A percentile compares a stretch with the other conserved stretches of the same genome.
phyloP scores from a whole-genome alignment of 2,797 vertebrate species.

The Xerus rutilus region DNA sequence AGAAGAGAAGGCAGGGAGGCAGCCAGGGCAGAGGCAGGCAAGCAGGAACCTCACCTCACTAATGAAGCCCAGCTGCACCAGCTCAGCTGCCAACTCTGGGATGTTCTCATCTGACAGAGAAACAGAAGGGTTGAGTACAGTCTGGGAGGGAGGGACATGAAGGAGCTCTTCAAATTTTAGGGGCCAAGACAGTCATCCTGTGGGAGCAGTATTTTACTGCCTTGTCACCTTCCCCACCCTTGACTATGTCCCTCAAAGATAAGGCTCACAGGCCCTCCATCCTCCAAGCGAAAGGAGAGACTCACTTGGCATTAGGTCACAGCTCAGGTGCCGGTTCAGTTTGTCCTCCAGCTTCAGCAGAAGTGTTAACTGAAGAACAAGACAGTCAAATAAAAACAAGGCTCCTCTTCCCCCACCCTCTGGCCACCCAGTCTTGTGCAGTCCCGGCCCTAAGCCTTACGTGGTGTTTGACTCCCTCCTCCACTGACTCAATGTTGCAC shows the following conservation, averaged over 20 bases:
- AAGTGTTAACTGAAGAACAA: constrained; percentile 92
- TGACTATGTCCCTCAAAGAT: constrained; percentile 2
- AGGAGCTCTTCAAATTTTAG: neutral
- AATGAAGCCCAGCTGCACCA: constrained; percentile 98
- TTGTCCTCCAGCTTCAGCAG: constrained; percentile 99
- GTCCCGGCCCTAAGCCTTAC: constrained; percentile 86
- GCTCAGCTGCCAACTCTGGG: constrained; percentile 96
- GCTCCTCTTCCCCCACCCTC: neutral
- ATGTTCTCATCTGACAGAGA: constrained; percentile 95
- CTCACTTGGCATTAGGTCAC: constrained; percentile 96
- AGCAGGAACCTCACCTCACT: constrained; percentile 92
- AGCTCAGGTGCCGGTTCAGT: constrained; percentile 98
- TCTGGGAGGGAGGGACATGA: neutral
- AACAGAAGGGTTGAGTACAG: neutral
- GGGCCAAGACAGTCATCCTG: neutral
- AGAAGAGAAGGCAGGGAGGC: fast-evolving
- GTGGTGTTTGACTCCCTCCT: constrained; percentile 97
- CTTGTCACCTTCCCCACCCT: neutral
- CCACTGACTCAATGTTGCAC: constrained; percentile 98
- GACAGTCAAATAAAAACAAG: constrained; percentile 26
- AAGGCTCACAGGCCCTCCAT: neutral
- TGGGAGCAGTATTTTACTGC: neutral
- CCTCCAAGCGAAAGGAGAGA: constrained; percentile 57
- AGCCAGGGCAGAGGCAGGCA: neutral
- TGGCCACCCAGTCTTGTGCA: neutral